Evolutionary conservation across 2,113 vertebrate genomes (phyloP).

Genomic region (Paralichthys olivaceus): DNA sequence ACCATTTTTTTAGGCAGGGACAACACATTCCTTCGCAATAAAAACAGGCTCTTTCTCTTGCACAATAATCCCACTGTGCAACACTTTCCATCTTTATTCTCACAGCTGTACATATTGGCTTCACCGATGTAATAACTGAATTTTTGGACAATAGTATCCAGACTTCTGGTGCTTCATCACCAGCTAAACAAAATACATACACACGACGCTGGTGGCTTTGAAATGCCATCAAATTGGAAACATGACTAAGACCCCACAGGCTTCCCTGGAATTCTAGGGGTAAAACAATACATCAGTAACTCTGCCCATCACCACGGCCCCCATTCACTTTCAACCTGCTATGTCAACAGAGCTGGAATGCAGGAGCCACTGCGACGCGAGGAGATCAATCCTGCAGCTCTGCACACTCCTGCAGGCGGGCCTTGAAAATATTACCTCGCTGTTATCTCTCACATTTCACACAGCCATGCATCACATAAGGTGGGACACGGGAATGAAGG

Average conservation of each 20-base stretch:
- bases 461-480: background rate
- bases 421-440: constrained; percentile 16
- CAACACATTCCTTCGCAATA: constrained; percentile 37
- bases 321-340: constrained; percentile 74
- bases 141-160: background rate
- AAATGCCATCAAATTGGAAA: constrained; percentile 59
- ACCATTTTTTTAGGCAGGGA: constrained; percentile 43
- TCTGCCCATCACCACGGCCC: constrained; percentile 47
- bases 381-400: constrained; percentile 24
- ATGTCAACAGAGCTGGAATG: constrained; percentile 79
- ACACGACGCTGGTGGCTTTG: constrained; percentile 22
- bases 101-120: constrained; percentile 14
- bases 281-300: constrained; percentile 63
- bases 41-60: constrained; percentile 38
- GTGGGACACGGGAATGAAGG: background rate
- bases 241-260: constrained; percentile 60
- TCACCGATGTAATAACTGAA: background rate
- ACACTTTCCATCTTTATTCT: constrained; percentile 8
- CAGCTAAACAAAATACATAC: background rate
- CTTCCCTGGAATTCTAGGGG: constrained; percentile 63
- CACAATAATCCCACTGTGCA: constrained; percentile 25
- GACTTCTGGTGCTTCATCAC: background rate
- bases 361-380: constrained; percentile 44
- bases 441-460: constrained; percentile 10
- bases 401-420: background rate